These are phyloP conservation scores for Notechis scutatus DNA, from an alignment of 2,113 vertebrate genomes.

Conservation along the genomic window DNA sequence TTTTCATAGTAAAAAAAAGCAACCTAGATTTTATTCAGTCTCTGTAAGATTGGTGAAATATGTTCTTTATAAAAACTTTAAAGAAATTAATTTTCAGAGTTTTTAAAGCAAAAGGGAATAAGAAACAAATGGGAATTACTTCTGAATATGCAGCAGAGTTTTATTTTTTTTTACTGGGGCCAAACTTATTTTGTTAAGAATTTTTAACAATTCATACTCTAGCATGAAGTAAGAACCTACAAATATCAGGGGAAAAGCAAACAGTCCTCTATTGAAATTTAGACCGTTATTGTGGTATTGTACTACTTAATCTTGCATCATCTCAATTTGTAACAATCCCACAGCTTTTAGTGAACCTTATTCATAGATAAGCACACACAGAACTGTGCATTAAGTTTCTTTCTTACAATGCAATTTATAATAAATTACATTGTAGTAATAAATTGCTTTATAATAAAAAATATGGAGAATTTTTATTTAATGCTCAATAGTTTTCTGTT, in stretches of 20 bases:
- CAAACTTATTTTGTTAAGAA: not conserved
- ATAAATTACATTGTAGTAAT: no score
- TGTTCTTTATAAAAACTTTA: not conserved
- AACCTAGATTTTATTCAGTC: not conserved
- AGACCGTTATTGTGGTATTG: not conserved
- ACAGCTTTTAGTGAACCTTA: not conserved
- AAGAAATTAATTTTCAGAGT: not conserved
- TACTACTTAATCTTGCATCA: not conserved
- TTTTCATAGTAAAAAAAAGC: not conserved
- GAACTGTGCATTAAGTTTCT: not conserved
- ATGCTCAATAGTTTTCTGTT: not conserved
- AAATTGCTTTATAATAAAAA: not conserved
- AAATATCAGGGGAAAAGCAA: not conserved
- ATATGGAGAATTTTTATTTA: not conserved
- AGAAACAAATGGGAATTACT: not conserved
- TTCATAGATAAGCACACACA: not conserved
- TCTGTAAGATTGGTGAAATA: not conserved
- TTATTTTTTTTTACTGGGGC: not conserved
- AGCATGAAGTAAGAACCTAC: not conserved
- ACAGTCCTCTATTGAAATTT: not conserved
- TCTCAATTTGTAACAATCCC: not conserved
- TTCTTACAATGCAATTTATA: not conserved
- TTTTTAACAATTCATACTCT: not conserved
- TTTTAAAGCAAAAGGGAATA: not conserved
- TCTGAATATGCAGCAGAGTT: not conserved